These are phyloP conservation scores for Macrophya annulata DNA, from an alignment of 2,888 invertebrate species.

Conservation along the genomic window DNA sequence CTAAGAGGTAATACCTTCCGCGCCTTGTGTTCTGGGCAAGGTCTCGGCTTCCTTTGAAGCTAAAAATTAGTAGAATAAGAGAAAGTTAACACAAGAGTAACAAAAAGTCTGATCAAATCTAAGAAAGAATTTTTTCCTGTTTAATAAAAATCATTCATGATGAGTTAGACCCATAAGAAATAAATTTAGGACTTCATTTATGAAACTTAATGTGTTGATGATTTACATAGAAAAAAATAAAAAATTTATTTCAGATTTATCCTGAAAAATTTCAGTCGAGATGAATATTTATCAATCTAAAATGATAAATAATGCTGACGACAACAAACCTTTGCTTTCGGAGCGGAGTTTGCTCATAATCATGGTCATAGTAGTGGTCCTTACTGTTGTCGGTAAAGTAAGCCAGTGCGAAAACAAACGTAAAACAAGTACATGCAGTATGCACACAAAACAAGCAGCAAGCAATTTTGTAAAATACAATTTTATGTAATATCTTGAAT, in stretches of 20 bases:
- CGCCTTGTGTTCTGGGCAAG: constrained; percentile 80
- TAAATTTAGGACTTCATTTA: background rate
- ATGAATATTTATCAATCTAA: background rate
- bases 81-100: constrained; percentile 48
- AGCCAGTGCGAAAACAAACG: constrained; percentile 56
- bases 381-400: constrained; percentile 69
- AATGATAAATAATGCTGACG: background rate
- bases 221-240: background rate
- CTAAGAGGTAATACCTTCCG: constrained; percentile 77
- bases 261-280: background rate
- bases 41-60: constrained; percentile 85
- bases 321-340: constrained; percentile 74
- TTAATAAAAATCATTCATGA: background rate
- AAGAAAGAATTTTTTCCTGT: background rate
- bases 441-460: constrained; percentile 64
- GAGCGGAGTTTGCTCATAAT: constrained; percentile 71
- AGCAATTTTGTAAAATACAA: constrained; percentile 42
- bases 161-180: background rate
- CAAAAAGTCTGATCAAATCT: background rate
- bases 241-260: background rate
- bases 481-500: background rate
- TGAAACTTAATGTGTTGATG: background rate
- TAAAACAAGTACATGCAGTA: constrained; percentile 50
- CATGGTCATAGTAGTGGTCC: constrained; percentile 74
- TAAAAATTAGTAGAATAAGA: constrained; percentile 75